Percentiles rank a stretch among this genome's conserved stretches.
Conservation (phyloP, 2,113 vertebrate species). For the Cygnus buccinator region DNA sequence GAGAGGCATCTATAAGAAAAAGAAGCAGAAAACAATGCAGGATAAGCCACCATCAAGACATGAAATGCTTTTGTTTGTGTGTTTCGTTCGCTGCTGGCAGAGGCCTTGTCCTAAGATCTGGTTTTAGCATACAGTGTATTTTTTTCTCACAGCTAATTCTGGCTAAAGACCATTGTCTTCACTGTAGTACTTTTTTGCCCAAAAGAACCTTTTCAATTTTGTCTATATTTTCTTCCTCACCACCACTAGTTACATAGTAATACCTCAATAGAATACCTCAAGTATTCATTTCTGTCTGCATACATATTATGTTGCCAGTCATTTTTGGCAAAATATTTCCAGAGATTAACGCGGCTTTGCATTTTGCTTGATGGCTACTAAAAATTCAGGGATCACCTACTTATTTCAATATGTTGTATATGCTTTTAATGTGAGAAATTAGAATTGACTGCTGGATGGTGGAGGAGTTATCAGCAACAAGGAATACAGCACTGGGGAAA, state of each 20-base stretch:
- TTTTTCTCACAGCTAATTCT: background rate
- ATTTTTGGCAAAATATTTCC: background rate
- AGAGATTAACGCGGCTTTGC: background rate
- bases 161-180: background rate
- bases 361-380: background rate
- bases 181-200: background rate
- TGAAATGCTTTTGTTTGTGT: background rate
- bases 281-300: background rate
- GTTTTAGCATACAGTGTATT: background rate
- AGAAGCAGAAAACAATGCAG: background rate
- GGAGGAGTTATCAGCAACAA: background rate
- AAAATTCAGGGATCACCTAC: background rate
- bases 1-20: background rate
- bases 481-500: background rate
- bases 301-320: background rate
- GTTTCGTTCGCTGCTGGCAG: background rate
- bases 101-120: background rate
- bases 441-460: background rate
- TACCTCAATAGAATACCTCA: no score
- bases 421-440: background rate
- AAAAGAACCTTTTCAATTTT: background rate
- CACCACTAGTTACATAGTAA: background rate
- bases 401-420: background rate
- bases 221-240: background rate
- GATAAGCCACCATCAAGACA: background rate